phyloP scores from a whole-genome alignment of 2,797 vertebrate species.

The Hapalemur alaotrensis region DNA sequence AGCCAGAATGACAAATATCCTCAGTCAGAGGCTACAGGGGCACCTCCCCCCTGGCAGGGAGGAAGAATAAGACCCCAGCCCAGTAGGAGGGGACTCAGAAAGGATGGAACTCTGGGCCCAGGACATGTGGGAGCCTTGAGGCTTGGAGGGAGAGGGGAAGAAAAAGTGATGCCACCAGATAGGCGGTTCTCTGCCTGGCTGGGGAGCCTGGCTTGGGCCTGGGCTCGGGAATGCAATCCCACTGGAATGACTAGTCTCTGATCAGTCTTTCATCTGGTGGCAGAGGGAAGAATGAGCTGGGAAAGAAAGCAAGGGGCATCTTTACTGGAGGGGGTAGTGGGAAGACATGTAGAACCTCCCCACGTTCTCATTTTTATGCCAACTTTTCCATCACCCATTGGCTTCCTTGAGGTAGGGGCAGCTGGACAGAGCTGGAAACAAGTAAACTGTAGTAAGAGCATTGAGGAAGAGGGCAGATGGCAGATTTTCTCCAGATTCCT shows the following conservation, averaged over 20 bases:
- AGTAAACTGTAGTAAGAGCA: not conserved
- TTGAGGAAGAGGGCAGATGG: not conserved
- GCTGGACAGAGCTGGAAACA: not conserved
- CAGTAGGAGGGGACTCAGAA: not conserved
- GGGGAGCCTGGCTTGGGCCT: not conserved
- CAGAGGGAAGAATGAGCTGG: not conserved
- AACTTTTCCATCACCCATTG: not conserved
- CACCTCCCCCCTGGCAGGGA: not conserved
- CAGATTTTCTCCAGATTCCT: not conserved
- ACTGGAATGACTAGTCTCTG: not conserved
- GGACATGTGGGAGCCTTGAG: not conserved
- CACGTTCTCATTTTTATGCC: not conserved
- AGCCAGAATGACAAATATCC: not conserved
- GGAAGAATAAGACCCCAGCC: not conserved
- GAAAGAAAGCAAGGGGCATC: not conserved
- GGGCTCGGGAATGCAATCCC: not conserved
- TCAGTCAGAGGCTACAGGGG: not conserved
- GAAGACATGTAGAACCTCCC: not conserved
- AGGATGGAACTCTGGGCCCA: not conserved
- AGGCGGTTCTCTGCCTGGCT: not conserved
- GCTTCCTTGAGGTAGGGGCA: not conserved
- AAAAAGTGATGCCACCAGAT: not conserved
- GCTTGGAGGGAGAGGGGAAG: not conserved
- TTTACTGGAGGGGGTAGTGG: not conserved
- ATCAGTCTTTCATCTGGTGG: not conserved